Percentiles rank a stretch among this genome's conserved stretches.
phyloP scores from a whole-genome alignment of 2,113 vertebrate genomes.

The Phocoena phocoena region DNA sequence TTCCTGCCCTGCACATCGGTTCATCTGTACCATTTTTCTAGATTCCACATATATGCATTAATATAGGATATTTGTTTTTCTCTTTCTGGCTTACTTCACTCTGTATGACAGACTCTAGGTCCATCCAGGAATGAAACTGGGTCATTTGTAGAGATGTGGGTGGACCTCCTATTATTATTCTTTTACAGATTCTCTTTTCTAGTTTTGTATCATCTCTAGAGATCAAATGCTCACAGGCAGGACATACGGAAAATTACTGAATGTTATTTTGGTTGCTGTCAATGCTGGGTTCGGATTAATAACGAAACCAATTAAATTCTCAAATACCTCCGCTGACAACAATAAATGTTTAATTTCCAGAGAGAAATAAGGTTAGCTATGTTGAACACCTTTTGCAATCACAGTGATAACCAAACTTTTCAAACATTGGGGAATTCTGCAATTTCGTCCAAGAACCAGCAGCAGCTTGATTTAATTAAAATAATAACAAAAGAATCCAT shows the following conservation, averaged over 20 bases:
- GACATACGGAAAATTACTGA: constrained; percentile 33
- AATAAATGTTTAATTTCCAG: constrained; percentile 61
- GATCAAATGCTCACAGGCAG: not conserved
- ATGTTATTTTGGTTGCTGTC: constrained; percentile 51
- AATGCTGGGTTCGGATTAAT: constrained; percentile 46
- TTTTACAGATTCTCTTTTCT: not conserved
- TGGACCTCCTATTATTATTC: not conserved
- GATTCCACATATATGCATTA: too few relatives aligned
- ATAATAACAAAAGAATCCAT: not conserved
- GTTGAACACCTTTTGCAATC: constrained; percentile 23
- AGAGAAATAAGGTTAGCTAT: constrained; percentile 22
- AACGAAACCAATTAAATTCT: constrained; percentile 67
- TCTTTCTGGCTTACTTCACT: too few relatives aligned
- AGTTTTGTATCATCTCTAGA: not conserved
- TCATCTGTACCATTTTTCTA: too few relatives aligned
- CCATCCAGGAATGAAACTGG: too few relatives aligned
- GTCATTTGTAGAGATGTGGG: too few relatives aligned
- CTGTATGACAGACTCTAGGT: too few relatives aligned
- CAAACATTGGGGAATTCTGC: not conserved
- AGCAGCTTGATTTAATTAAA: constrained; percentile 41
- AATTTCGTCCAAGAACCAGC: not conserved
- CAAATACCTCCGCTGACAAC: constrained; percentile 29
- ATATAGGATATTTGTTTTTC: too few relatives aligned
- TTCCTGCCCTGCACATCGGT: too few relatives aligned
- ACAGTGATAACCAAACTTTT: constrained; percentile 22